Base-by-base conservation (phyloP, 2,797 vertebrate species). In the Rhabdophis nuchalis region DNA sequence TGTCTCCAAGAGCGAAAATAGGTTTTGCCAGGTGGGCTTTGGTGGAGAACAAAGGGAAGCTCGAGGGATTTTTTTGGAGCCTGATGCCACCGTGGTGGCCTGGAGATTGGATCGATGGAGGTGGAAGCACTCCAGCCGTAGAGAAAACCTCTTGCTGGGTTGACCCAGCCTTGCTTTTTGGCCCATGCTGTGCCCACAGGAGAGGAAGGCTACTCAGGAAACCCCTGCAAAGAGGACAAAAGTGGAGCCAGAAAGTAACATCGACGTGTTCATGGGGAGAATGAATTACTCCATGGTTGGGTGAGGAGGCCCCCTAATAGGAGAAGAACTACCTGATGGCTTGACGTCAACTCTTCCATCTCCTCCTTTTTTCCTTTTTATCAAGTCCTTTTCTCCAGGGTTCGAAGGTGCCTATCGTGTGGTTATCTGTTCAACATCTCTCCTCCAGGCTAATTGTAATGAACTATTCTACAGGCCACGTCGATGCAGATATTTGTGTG, bases 291-390 rank as follows among this genome's bases (percentile, higher is more conserved):
- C 8, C 11, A 50, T 56, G 50, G 50, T 86, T 91, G 92, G 68
- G 86, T 93, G 92, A 93, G 90, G 89, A 93, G 86, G 92, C 86
- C 86, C 86, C 86, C 86, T 93, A 91, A 93, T 85, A 56, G 89
- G 46, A 32, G 25, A 54, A 32, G 25, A 54, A 5, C 12, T 93
- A 93, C 86, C 86, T 91, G 92, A 20, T 77, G 68, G 32, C 68
- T 77, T 41, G 3, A 3, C 32, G 41, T 41, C 68, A 41, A 20
- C 68, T 18, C 72, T 41, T 41, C 32, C 36, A 11, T 77, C 36
- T 41, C 32, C 72, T 77, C 1, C 10, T 52, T 11, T 1, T 52
- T 52, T 52, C 10, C 10, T 52, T 52, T 36, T 32, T 72, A 77
- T 23, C 72, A 4, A 77, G 18, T 1, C 18, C 36, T 77, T 77